A percentile compares a stretch with the other conserved stretches of the same genome.
phyloP scores from a whole-genome alignment of 2,113 vertebrate genomes.

The Edolisoma coerulescens region DNA sequence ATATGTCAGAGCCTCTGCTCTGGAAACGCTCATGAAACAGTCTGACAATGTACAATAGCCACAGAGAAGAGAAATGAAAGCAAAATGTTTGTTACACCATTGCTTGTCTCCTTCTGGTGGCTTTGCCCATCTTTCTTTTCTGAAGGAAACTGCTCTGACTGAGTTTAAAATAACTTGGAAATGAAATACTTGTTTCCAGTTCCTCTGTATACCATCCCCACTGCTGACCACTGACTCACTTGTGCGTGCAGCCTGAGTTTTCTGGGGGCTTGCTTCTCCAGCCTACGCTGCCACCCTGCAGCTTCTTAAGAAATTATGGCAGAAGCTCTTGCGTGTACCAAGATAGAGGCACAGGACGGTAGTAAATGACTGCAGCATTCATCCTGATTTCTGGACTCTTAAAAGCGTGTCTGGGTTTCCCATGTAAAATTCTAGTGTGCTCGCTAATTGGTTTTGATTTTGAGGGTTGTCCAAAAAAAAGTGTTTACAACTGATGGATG shows the following conservation, averaged over 20 bases:
- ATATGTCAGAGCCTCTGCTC: constrained; percentile 65
- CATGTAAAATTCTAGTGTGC: neutral
- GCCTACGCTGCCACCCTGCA: neutral
- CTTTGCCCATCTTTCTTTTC: neutral
- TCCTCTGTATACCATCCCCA: neutral
- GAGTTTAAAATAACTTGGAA: constrained; percentile 14
- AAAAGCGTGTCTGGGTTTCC: neutral
- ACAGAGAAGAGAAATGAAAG: neutral
- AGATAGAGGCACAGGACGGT: neutral
- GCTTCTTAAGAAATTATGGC: neutral
- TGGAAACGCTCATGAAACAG: neutral
- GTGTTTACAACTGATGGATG: neutral
- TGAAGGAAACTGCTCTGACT: neutral
- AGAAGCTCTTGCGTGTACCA: neutral
- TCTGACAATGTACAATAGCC: constrained; percentile 31
- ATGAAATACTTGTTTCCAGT: neutral
- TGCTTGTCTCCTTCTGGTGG: neutral
- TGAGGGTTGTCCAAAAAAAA: neutral
- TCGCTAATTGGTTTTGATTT: neutral
- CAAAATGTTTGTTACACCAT: neutral
- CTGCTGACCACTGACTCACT: neutral
- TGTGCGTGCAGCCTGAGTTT: neutral
- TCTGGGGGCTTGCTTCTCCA: neutral
- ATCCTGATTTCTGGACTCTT: neutral
- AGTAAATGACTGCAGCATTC: neutral